phyloP scores from a whole-genome alignment of 2,113 vertebrate species.

The Chaenogobius annularis region DNA sequence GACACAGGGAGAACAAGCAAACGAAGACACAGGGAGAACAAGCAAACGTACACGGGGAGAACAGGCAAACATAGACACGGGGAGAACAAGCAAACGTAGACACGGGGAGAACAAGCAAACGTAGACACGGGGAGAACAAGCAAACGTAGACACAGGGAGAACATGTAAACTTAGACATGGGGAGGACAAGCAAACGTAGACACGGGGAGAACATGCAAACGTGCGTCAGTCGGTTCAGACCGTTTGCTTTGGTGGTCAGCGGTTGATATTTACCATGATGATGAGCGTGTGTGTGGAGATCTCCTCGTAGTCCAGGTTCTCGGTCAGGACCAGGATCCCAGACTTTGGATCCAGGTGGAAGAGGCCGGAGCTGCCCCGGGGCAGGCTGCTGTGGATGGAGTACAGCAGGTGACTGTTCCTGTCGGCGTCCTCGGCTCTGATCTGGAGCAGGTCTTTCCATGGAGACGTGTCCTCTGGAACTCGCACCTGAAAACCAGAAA shows the following conservation, averaged over 20 bases:
- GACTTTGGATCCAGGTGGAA: slow-evolving; percentile 92
- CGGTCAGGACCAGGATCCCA: slow-evolving; percentile 82
- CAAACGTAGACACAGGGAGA: too few relatives aligned
- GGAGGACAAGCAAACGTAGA: too few relatives aligned
- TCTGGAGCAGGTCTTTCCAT: slow-evolving; percentile 84
- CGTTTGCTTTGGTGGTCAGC: neutral
- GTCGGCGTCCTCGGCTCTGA: slow-evolving; percentile 87
- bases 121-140: too few relatives aligned
- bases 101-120: too few relatives aligned
- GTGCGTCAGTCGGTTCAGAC: too few relatives aligned
- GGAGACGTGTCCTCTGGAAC: slow-evolving; percentile 87
- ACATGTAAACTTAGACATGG: too few relatives aligned
- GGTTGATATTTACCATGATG: slow-evolving; percentile 82
- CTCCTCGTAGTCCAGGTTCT: slow-evolving; percentile 82
- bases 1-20: too few relatives aligned
- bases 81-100: too few relatives aligned
- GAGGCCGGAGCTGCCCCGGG: slow-evolving; percentile 81
- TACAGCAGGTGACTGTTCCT: slow-evolving; percentile 87
- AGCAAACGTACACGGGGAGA: too few relatives aligned
- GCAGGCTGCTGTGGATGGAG: slow-evolving; percentile 86
- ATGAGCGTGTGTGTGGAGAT: slow-evolving; percentile 83
- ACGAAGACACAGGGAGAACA: too few relatives aligned
- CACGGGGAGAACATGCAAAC: too few relatives aligned
- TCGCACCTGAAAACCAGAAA: slow-evolving; percentile 50
- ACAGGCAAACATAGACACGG: too few relatives aligned